Evolutionary conservation across 2,797 vertebrate genomes (phyloP).

Genomic region (Rallus crepitans): DNA sequence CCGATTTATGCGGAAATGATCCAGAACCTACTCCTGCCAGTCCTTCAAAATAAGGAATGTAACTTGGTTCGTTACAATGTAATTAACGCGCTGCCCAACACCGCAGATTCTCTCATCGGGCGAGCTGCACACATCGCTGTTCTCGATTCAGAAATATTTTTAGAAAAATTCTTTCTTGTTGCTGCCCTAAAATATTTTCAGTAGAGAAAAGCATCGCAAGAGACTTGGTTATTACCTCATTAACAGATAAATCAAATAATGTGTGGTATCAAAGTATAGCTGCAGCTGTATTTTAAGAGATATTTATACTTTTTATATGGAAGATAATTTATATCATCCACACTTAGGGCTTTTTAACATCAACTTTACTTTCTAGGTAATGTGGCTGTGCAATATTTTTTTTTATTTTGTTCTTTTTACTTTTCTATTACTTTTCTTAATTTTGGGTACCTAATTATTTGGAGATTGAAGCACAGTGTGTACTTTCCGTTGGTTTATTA

Average conservation of each 20-base stretch:
- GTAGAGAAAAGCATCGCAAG: constrained; percentile 81
- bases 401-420: constrained; percentile 83
- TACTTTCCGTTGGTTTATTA: constrained; percentile 67
- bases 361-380: constrained; percentile 84
- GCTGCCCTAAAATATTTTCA: constrained; percentile 98
- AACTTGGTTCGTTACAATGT: constrained; percentile 97
- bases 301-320: constrained; percentile 89
- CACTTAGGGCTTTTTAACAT: constrained; percentile 83
- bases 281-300: constrained; percentile 86
- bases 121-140: constrained; percentile 98
- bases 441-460: constrained; percentile 81
- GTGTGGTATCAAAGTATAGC: constrained; percentile 83
- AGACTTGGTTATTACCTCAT: constrained; percentile 93
- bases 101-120: constrained; percentile 97
- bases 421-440: constrained; percentile 85
- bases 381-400: constrained; percentile 86
- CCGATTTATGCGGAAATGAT: constrained; percentile 99
- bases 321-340: constrained; percentile 87
- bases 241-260: constrained; percentile 83
- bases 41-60: constrained; percentile 96
- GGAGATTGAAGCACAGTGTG: constrained; percentile 71
- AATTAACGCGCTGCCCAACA: constrained; percentile 97
- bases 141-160: constrained; percentile 99
- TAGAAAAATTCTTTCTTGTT: constrained; percentile 99
- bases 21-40: constrained; percentile 94